These are phyloP conservation scores for Fregata magnificens DNA, from an alignment of 2,113 vertebrate genomes.

Conservation along the genomic window DNA sequence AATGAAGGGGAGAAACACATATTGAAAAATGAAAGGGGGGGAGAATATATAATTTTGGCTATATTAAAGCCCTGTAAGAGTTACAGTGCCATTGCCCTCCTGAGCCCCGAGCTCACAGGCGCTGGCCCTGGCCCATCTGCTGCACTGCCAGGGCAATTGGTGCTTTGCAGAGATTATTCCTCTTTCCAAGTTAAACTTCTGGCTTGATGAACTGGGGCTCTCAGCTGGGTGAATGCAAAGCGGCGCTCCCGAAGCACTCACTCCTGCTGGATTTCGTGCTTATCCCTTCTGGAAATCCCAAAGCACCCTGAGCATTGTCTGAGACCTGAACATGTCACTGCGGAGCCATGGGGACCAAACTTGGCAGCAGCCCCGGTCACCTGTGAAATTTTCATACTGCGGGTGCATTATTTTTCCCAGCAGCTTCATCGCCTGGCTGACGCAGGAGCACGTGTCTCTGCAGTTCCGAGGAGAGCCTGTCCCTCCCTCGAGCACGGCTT, in stretches of 20 bases:
- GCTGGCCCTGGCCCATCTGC: not conserved
- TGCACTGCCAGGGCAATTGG: not conserved
- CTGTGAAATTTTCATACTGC: accelerated
- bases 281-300: not conserved
- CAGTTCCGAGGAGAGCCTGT: not conserved
- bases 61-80: not conserved
- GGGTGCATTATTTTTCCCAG: not conserved
- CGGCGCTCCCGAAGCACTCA: accelerated
- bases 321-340: not conserved
- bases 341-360: not conserved
- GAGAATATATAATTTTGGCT: too few relatives aligned
- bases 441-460: not conserved
- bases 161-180: not conserved
- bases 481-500: not conserved
- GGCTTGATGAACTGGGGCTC: not conserved
- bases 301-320: not conserved
- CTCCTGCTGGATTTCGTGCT: not conserved
- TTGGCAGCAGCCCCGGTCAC: not conserved
- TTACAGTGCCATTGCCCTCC: not conserved
- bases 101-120: not conserved
- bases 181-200: not conserved
- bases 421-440: not conserved
- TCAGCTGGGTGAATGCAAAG: not conserved
- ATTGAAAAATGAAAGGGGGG: not conserved
- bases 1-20: not conserved